Conservation (phyloP, 2,797 vertebrate species). For the Diplodus puntazzo region DNA sequence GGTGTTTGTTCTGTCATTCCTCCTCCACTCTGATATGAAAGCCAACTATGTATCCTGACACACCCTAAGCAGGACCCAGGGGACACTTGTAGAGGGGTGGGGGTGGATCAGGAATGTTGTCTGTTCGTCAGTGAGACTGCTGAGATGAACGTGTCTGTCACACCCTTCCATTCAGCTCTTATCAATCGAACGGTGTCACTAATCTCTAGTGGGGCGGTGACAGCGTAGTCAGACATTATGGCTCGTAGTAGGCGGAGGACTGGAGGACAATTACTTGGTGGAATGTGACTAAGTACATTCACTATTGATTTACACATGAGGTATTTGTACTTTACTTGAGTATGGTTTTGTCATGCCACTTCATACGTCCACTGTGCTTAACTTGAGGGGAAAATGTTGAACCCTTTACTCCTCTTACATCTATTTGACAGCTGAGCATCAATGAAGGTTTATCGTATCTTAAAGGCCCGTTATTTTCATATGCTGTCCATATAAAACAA, state of each 20-base stretch:
- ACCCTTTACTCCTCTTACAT: too few relatives aligned
- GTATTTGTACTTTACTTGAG: neutral
- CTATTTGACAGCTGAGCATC: neutral
- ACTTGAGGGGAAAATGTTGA: neutral
- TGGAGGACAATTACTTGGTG: neutral
- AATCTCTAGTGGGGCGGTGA: neutral
- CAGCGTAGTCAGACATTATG: constrained; percentile 24
- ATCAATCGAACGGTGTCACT: neutral
- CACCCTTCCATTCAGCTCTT: constrained; percentile 2
- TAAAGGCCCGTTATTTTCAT: neutral
- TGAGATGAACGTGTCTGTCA: neutral
- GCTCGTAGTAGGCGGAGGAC: neutral
- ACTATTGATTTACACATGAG: neutral
- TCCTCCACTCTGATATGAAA: constrained; percentile 31
- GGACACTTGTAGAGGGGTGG: neutral
- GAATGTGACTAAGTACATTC: neutral
- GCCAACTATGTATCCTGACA: constrained; percentile 67
- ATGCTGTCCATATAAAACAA: too few relatives aligned
- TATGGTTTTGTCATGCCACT: neutral
- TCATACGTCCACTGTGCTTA: neutral
- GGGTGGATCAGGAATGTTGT: constrained; percentile 62
- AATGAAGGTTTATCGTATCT: neutral
- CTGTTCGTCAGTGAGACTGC: neutral
- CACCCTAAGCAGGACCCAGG: constrained; percentile 46
- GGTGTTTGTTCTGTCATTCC: constrained; percentile 55